Evolutionary conservation across 2,113 vertebrate genomes (phyloP).

Genomic region (Protobothrops mucrosquamatus): DNA sequence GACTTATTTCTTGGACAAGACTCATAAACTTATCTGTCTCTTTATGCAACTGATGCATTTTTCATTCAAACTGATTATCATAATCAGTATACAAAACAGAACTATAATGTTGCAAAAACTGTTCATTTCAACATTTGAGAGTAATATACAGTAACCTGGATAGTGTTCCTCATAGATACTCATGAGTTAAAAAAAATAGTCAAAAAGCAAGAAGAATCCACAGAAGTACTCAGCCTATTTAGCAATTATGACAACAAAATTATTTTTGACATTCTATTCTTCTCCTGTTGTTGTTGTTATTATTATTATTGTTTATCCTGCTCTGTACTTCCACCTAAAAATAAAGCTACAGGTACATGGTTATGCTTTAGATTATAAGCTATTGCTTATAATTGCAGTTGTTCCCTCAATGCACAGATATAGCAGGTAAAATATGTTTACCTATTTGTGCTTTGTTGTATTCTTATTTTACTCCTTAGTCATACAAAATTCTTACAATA

Average conservation of each 20-base stretch:
- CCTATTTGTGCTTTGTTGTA: background rate
- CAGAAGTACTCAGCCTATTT: background rate
- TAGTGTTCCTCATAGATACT: background rate
- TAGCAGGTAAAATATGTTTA: background rate
- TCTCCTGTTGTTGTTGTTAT: background rate
- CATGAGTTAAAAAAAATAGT: background rate
- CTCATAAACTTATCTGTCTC: background rate
- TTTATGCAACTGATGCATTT: background rate
- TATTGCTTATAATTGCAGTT: background rate
- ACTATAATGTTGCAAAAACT: background rate
- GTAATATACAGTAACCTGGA: background rate
- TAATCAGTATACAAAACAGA: no score
- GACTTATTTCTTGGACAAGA: background rate
- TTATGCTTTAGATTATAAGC: background rate
- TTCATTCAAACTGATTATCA: background rate
- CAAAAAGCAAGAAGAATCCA: background rate
- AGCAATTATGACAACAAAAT: background rate
- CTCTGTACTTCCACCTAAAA: background rate
- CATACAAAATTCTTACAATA: background rate
- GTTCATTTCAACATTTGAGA: background rate
- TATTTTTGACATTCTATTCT: background rate
- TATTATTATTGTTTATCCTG: background rate
- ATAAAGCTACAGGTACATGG: background rate
- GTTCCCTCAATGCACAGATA: background rate
- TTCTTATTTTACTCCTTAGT: background rate